phyloP scores from a whole-genome alignment of 2,797 vertebrate species.

The Picus viridis region DNA sequence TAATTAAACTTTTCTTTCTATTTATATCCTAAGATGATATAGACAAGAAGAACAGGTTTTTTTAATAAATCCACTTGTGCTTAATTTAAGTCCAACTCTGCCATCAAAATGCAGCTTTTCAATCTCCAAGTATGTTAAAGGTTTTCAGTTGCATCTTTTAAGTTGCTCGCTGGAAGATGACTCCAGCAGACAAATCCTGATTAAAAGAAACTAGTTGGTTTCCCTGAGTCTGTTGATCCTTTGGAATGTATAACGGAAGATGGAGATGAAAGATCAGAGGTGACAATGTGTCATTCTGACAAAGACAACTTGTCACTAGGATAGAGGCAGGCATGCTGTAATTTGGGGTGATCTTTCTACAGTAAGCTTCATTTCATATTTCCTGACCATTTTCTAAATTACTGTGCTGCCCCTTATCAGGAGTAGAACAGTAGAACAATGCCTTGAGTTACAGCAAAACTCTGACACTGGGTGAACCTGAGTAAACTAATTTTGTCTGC shows the following conservation, averaged over 20 bases:
- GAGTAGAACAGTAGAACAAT: not conserved
- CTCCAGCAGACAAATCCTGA: not conserved
- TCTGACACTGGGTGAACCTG: not conserved
- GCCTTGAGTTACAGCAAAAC: not conserved
- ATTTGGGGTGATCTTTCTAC: not conserved
- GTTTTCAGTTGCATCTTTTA: not conserved
- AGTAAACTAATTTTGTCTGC: not conserved
- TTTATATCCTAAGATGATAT: constrained; percentile 80
- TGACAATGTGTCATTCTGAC: not conserved
- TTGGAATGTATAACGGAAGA: not conserved
- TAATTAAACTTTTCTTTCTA: constrained; percentile 86
- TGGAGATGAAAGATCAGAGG: not conserved
- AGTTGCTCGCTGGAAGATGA: not conserved
- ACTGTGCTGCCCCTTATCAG: not conserved
- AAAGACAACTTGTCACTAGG: not conserved
- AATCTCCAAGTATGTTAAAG: not conserved
- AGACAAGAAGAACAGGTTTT: constrained; percentile 25
- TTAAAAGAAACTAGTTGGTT: not conserved
- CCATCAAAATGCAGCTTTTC: not conserved
- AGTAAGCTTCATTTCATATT: not conserved
- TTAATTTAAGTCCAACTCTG: constrained; percentile 37
- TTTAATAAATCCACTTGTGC: constrained; percentile 29
- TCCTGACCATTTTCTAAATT: not conserved
- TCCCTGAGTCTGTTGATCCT: not conserved
- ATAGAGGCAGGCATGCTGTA: not conserved